Conservation (phyloP, 1,140 invertebrate genomes). For the Heliconius himera region DNA sequence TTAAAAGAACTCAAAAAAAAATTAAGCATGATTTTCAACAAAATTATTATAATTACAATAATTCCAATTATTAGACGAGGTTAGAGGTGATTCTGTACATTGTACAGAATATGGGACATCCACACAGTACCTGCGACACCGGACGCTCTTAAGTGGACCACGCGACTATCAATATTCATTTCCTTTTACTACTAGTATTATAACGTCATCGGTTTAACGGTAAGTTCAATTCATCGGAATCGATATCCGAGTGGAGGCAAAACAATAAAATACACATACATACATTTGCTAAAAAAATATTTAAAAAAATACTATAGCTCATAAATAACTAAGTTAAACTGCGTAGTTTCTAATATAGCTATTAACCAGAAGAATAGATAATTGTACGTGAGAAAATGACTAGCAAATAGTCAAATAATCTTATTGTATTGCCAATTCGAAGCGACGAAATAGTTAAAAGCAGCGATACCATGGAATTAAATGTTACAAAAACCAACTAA, state of each 20-base stretch:
- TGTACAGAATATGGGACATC: slow-evolving; percentile 6
- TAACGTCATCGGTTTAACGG: slow-evolving; percentile 26
- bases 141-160: slow-evolving; percentile 51
- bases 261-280: background rate
- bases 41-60: too few species aligned
- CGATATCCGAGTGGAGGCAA: background rate
- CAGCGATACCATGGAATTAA: background rate
- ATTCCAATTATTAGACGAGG: background rate
- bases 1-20: too few species aligned
- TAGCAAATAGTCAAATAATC: background rate
- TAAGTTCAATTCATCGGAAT: slow-evolving; percentile 24
- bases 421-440: background rate
- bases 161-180: slow-evolving; percentile 38
- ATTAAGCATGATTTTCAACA: too few species aligned
- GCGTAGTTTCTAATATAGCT: background rate
- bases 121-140: slow-evolving; percentile 32
- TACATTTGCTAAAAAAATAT: background rate
- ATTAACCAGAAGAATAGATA: slow-evolving; percentile 1
- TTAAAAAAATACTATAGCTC: background rate
- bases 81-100: slow-evolving; percentile 7
- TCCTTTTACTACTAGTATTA: slow-evolving; percentile 40
- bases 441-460: background rate
- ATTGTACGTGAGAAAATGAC: background rate
- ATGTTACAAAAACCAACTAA: slow-evolving; percentile 4
- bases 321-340: background rate